Base-by-base conservation (phyloP, 2,888 invertebrate species). In the Zelleria hepariella region DNA sequence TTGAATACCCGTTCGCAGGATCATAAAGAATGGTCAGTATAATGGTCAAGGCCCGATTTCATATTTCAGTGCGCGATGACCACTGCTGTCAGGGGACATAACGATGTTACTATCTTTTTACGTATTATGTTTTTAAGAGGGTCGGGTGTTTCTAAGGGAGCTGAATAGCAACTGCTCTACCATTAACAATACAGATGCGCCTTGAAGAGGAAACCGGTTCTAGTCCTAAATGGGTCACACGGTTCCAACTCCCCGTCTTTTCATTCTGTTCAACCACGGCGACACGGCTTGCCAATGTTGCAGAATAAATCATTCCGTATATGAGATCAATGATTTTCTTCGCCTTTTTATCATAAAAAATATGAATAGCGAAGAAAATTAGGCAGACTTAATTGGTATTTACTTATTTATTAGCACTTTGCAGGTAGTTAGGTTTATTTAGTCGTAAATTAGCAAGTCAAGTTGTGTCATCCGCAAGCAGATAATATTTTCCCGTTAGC, bases 201-300 rank as follows among this genome's bases (percentile, higher is more conserved):
- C 85, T 82, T 82, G 77, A 82, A 82, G 85, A 83, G 77, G 75
- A 84, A 87, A 88, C 88, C 88, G 88, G 88, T 88, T 86, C 76
- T 75, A 77, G 75, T 72, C 68, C 78, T 85, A 86, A 87, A 88
- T 87, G 87, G 88, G 87, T 88, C 87, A 86, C 88, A 88, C 88
- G 87, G 86, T 86, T 82, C 75, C 78, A 78, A 75, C 77, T 78
- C 79, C 82, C 77, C 56, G 75, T 75, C 75, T 82, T 82, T 81
- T 75, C 75, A 82, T 82, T 81, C 83, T 83, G 77, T 80, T 70
- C 71, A 73, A 71, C 71, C 69, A 75, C 75, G 73, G 76, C 76
- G 74, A 75, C 64, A 64, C 23, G 58, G 59, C 56, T 53, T 59
- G 7, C n/a, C 54, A 18, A 54, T 27, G 24, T 54, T 54, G 54